These are phyloP conservation scores for Noctuana brunneofusca DNA, from an alignment of 2,888 invertebrate species.

Conservation along the genomic window DNA sequence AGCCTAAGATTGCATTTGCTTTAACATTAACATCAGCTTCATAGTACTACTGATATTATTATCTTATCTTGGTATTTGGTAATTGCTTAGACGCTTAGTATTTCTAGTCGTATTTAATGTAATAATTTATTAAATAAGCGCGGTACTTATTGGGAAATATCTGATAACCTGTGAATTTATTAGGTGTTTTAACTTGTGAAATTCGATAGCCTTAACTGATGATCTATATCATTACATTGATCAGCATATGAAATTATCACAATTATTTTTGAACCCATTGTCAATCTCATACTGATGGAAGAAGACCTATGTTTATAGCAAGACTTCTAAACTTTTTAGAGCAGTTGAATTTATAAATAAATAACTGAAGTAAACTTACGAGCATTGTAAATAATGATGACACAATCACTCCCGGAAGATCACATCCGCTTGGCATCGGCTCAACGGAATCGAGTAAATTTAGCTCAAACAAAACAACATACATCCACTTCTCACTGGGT, in stretches of 20 bases:
- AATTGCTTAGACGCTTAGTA: slow-evolving; percentile 16
- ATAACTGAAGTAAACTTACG: not conserved
- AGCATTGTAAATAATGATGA: slow-evolving; percentile 50
- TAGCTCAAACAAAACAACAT: slow-evolving; percentile 53
- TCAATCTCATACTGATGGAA: too few species aligned
- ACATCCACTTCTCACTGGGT: slow-evolving; percentile 50
- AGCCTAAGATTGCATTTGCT: slow-evolving; percentile 4
- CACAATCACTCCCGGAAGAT: slow-evolving; percentile 73
- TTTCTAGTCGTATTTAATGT: slow-evolving; percentile 10
- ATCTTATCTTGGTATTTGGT: slow-evolving; percentile 31
- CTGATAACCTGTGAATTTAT: too few species aligned
- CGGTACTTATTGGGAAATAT: not conserved
- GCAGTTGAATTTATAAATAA: too few species aligned
- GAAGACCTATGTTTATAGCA: too few species aligned
- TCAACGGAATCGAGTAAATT: slow-evolving; percentile 59
- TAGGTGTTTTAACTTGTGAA: too few species aligned
- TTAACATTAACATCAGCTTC: slow-evolving; percentile 10
- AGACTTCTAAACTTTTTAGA: too few species aligned
- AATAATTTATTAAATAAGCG: slow-evolving; percentile 5
- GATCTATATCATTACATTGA: too few species aligned
- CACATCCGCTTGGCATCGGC: slow-evolving; percentile 73
- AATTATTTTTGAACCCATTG: too few species aligned
- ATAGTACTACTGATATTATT: slow-evolving; percentile 27
- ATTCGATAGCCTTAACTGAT: too few species aligned
- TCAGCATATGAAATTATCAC: too few species aligned